Evolutionary conservation across 2,113 vertebrate species (phyloP), one percentile per base, ranked within the genome.

Genomic region (Rhinoptilus africanus): DNA sequence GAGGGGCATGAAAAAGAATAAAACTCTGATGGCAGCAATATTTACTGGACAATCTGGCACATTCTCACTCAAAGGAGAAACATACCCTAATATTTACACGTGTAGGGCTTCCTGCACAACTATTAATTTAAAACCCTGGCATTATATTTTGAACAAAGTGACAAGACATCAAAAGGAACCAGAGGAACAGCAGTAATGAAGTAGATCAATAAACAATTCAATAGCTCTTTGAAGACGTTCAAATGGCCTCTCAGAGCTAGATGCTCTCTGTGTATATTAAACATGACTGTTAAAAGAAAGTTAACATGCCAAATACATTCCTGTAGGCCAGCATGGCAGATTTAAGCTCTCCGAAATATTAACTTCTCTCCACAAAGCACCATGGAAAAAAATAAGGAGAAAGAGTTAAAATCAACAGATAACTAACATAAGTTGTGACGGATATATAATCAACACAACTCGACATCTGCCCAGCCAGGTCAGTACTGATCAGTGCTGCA

Each of bases 121-220:
- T 74, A 71, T 78, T 92, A 87, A 89, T 93, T 92, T 95, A 66
- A 96, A 97, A 89, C 20, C 28, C 47, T 91, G 71, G 45, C 71
- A 92, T 92, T 82, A 37, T 62, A 68, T 85, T 95, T 93, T 85
- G 81, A 82, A 80, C 19, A 48, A 86, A 95, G 74, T 79, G 86
- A 94, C 89, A 95, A 79, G 66, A 91, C 86, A 89, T 95, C 91
- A 97, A 69, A 95, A 92, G 73, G 35, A 92, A 92, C 51, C 69
- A 93, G 68, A 96, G 48, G 69, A 88, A 79, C 56, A 63, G 67
- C 48, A 95, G 67, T 87, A 95, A 96, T 91, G 89, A 97, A 89
- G 56, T 12, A 87, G 89, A 95, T 95, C 86, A 75, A 97, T 94
- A 95, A 96, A 95, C 83, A 89, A 93, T 77, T 89, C 80, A 93